A percentile compares a stretch with the other conserved stretches of the same genome.
Evolutionary conservation across 2,113 vertebrate species (phyloP).

Genomic region (Thomomys bottae): DNA sequence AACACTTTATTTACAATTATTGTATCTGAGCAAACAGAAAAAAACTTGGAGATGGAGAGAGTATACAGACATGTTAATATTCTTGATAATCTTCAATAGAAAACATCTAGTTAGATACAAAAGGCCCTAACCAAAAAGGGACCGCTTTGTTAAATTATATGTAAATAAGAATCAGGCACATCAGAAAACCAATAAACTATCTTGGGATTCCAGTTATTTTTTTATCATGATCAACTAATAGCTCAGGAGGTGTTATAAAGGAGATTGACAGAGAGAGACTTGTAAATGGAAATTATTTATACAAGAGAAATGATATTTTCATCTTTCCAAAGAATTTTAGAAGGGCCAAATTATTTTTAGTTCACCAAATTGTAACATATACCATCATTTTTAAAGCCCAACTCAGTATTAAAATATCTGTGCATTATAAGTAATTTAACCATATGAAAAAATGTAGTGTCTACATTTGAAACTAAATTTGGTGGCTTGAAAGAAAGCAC

Average conservation of each 20-base stretch:
- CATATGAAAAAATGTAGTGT: background rate
- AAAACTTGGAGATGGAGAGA: background rate
- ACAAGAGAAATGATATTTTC: constrained; percentile 12
- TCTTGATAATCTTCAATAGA: background rate
- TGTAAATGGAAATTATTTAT: background rate
- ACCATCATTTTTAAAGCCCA: constrained; percentile 9
- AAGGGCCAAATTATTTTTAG: background rate
- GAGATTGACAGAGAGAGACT: background rate
- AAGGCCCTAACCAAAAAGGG: background rate
- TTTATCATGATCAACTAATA: constrained; percentile 20
- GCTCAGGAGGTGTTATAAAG: background rate
- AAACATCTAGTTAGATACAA: constrained; percentile 7
- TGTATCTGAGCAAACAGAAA: background rate
- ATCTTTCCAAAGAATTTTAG: constrained; percentile 38
- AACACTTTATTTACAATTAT: constrained; percentile 22
- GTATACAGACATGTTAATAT: background rate
- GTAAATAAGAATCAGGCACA: background rate
- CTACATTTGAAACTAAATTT: constrained; percentile 42
- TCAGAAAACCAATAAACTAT: constrained; percentile 18
- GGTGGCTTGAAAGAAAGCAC: constrained; percentile 5
- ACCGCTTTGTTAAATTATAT: constrained; percentile 10
- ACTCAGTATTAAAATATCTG: background rate
- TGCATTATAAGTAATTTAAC: constrained; percentile 22
- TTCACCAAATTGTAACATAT: background rate
- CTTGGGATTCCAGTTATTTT: constrained; percentile 7